Evolutionary conservation across 2,113 vertebrate genomes (phyloP), one percentile per base, ranked within the genome.

Genomic region (Tamias sibiricus): DNA sequence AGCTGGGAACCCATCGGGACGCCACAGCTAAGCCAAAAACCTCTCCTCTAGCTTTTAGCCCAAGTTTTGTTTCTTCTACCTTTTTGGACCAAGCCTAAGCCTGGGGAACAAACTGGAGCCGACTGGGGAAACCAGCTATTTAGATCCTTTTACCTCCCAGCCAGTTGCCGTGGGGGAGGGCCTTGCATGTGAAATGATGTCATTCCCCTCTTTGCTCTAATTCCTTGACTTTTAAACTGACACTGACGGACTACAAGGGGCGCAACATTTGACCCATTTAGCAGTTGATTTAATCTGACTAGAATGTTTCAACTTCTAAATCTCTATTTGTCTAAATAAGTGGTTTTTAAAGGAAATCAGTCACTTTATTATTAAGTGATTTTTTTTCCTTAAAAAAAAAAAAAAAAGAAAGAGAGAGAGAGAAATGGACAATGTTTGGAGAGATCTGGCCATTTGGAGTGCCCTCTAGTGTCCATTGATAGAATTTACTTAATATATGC

Each of bases 391-490:
- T 2, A 7, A n/a, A 59, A 94, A n/a, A n/a, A n/a, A n/a, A n/a
- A n/a, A n/a, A n/a, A n/a, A n/a, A n/a, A n/a, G n/a, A n/a, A n/a
- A n/a, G n/a, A n/a, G n/a, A n/a, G n/a, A 80, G 84, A 95, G 72
- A 59, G 75, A 89, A 79, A 74, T 75, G 83, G 74, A 57, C 74
- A 0, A 74, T 92, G 22, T 97, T 97, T 97, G 85, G 74, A 89
- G 71, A 16, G 22, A 90, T 97, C 95, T 84, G 95, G 84, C 93
- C 86, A 87, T 94, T 96, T 84, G 49, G 97, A 98, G 97, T 76
- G 97, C 98, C 98, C 98, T 94, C 98, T 98, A 98, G 98, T 98
- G 98, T 97, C 95, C 0, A 32, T 17, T n/a, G 62, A 69, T 62
- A 20, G 94, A 86, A 96, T 19, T 37, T 40, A 69, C 88, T 90